Evolutionary conservation across 2,888 invertebrate species (phyloP).

Genomic region (Macroteleia sp.): DNA sequence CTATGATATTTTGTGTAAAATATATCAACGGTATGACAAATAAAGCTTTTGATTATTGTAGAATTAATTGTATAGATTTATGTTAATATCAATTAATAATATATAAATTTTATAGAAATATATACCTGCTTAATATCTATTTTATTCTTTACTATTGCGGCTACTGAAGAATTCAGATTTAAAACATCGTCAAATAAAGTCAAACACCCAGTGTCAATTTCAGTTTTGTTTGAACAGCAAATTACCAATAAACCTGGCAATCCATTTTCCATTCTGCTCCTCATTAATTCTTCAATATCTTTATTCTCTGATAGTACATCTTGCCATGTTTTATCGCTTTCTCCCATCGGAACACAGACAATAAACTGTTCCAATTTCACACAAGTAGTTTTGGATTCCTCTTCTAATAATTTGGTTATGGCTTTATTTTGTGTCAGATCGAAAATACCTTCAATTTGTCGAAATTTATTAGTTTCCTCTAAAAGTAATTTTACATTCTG

Average conservation of each 20-base stretch:
- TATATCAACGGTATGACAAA: too few relatives aligned
- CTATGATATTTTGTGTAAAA: too few relatives aligned
- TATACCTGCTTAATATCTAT: background rate
- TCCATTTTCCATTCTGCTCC: slow-evolving; percentile 35
- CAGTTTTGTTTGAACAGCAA: slow-evolving; percentile 6
- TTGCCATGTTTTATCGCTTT: slow-evolving; percentile 11
- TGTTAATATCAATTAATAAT: too few relatives aligned
- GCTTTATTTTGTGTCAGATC: slow-evolving; percentile 40
- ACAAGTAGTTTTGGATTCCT: slow-evolving; percentile 42
- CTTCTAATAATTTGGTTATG: slow-evolving; percentile 47
- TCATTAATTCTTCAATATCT: slow-evolving; percentile 35
- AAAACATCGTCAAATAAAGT: slow-evolving; percentile 20
- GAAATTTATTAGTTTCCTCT: slow-evolving; percentile 44
- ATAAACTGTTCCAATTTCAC: slow-evolving; percentile 45
- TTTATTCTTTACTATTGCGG: slow-evolving; percentile 2
- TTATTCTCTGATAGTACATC: slow-evolving; percentile 25
- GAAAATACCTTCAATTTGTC: slow-evolving; percentile 57
- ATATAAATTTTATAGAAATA: too few relatives aligned
- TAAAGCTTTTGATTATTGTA: too few relatives aligned
- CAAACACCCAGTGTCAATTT: slow-evolving; percentile 13
- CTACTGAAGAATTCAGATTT: slow-evolving; percentile 9
- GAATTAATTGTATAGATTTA: too few relatives aligned
- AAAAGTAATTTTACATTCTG: slow-evolving; percentile 51
- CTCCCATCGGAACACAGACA: slow-evolving; percentile 33
- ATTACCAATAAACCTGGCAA: slow-evolving; percentile 46